Percentiles rank a stretch among this genome's conserved stretches.
phyloP scores from a whole-genome alignment of 1,140 invertebrate species.

The Danaus plexippus region DNA sequence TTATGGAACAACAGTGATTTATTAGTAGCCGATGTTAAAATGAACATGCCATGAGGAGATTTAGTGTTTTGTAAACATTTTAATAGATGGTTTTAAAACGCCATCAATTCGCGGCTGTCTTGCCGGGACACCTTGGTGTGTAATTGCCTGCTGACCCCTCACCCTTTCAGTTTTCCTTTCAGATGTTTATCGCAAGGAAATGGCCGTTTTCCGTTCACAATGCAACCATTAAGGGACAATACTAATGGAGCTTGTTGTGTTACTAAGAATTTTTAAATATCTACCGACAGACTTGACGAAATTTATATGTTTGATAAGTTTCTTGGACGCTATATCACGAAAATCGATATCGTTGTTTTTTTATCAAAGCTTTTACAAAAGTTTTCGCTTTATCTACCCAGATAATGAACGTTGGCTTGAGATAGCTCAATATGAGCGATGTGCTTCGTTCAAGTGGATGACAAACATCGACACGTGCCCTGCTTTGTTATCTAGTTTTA shows the following conservation, averaged over 20 bases:
- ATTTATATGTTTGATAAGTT: too few species aligned
- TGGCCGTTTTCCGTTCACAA: constrained; percentile 69
- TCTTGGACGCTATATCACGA: too few species aligned
- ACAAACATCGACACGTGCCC: constrained; percentile 9
- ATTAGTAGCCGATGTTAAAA: too few species aligned
- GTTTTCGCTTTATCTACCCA: constrained; percentile 47
- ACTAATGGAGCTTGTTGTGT: constrained; percentile 57
- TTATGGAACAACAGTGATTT: too few species aligned
- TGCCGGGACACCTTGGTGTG: constrained; percentile 34
- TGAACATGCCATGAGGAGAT: too few species aligned
- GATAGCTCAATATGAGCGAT: constrained; percentile 45
- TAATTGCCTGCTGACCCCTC: constrained; percentile 59
- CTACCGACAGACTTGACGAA: too few species aligned
- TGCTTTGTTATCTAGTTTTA: neutral
- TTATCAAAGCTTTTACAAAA: constrained; percentile 58
- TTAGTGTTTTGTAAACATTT: too few species aligned
- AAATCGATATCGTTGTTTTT: constrained; percentile 6
- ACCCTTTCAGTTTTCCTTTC: constrained; percentile 64
- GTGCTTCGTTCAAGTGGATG: constrained; percentile 19
- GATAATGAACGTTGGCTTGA: constrained; percentile 57
- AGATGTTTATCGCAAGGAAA: constrained; percentile 70
- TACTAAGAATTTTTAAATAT: constrained; percentile 26
- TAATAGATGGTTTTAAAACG: constrained; percentile 7
- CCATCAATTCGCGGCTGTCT: constrained; percentile 21
- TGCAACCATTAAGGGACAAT: constrained; percentile 63